These are phyloP conservation scores for Centrocercus urophasianus DNA, from an alignment of 2,113 vertebrate genomes.

Conservation along the genomic window DNA sequence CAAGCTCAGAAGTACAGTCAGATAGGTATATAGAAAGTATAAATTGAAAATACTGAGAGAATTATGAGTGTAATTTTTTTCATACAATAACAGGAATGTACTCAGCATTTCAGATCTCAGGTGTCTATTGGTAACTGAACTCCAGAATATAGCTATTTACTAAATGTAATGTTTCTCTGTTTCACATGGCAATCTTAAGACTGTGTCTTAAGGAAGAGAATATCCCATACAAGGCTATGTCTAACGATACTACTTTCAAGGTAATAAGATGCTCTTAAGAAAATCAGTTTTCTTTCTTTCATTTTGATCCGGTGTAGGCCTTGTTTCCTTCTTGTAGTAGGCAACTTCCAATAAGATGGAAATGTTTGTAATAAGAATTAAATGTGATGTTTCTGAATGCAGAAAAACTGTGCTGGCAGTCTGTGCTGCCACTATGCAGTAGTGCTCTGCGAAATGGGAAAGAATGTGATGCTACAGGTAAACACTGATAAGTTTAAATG, in stretches of 20 bases:
- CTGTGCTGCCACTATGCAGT: neutral
- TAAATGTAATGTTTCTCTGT: neutral
- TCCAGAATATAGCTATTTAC: neutral
- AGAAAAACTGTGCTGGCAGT: neutral
- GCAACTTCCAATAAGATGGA: neutral
- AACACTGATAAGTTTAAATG: conserved; percentile 35
- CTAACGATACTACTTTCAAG: neutral
- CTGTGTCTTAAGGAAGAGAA: neutral
- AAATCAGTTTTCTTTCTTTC: neutral
- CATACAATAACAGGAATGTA: neutral
- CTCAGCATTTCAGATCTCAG: neutral
- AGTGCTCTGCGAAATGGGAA: neutral
- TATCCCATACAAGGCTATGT: neutral
- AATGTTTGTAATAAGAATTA: neutral
- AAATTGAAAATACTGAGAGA: neutral
- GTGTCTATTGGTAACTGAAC: neutral
- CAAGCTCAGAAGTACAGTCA: neutral
- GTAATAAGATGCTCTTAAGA: neutral
- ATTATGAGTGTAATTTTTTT: neutral
- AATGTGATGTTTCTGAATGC: neutral
- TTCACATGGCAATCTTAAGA: neutral
- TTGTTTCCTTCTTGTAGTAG: neutral
- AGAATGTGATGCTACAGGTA: neutral
- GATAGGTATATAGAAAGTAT: neutral
- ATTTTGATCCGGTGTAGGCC: neutral